Conservation (phyloP, 2,888 invertebrate species). For the Archaeoteleia sp. region DNA sequence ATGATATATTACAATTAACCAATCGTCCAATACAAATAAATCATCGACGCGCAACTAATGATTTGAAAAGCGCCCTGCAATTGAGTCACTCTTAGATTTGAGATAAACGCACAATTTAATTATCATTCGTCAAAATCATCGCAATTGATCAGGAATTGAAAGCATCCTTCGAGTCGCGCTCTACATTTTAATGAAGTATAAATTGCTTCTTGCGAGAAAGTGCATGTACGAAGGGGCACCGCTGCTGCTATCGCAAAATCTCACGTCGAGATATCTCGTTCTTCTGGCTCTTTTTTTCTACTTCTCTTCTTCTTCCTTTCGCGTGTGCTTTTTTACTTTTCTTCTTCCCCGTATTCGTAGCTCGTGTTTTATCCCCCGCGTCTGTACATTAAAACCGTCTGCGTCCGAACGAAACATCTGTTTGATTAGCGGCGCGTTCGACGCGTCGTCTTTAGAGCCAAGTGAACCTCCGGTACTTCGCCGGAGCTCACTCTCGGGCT, state of each 20-base stretch:
- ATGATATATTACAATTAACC: too few species aligned
- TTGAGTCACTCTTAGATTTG: too few species aligned
- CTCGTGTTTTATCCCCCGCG: constrained; percentile 43
- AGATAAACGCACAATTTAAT: too few species aligned
- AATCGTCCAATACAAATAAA: too few species aligned
- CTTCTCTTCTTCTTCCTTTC: background rate
- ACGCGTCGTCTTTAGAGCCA: constrained; percentile 31
- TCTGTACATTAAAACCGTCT: constrained; percentile 48
- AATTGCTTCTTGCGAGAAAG: constrained; percentile 37
- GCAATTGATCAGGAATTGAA: too few species aligned
- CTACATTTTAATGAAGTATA: constrained; percentile 35
- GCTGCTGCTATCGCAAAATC: constrained; percentile 33
- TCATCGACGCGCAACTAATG: too few species aligned
- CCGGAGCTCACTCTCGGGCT: background rate
- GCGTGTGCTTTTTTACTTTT: constrained; percentile 12
- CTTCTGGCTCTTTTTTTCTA: background rate
- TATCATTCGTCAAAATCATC: too few species aligned
- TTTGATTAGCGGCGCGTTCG: constrained; percentile 47
- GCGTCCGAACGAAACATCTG: constrained; percentile 47
- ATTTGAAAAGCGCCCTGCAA: too few species aligned
- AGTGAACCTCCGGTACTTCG: too few species aligned
- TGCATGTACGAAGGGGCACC: constrained; percentile 11
- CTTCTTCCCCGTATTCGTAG: constrained; percentile 13
- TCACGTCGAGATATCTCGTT: constrained; percentile 4
- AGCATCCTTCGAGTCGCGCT: constrained; percentile 1